phyloP scores from a whole-genome alignment of 2,888 invertebrate genomes.

The Drosophila bunnanda region DNA sequence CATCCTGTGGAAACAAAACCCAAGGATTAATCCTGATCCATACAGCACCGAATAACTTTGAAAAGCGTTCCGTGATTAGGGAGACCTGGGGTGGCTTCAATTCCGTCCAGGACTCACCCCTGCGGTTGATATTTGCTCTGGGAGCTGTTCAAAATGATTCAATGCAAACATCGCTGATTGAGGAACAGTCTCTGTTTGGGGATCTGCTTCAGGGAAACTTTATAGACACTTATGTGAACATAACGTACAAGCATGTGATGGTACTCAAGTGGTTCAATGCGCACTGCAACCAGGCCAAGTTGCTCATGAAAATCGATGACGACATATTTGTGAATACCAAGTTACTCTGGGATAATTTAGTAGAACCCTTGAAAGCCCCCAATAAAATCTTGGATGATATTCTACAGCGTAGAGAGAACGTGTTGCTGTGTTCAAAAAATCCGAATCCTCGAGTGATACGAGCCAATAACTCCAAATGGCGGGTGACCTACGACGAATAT shows the following conservation, averaged over 20 bases:
- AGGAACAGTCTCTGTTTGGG: conserved; percentile 24
- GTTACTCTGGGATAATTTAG: conserved; percentile 11
- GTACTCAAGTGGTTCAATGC: conserved; percentile 90
- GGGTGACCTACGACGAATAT: conserved; percentile 46
- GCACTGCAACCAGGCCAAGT: conserved; percentile 88
- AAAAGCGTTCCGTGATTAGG: conserved; percentile 48
- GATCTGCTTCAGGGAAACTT: conserved; percentile 92
- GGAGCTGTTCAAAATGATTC: conserved; percentile 16
- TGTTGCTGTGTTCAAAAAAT: conserved; percentile 30
- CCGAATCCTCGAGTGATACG: conserved; percentile 36
- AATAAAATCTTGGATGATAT: conserved; percentile 5
- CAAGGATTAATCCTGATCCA: conserved; percentile 42
- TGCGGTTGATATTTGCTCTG: conserved; percentile 44
- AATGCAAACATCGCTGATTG: conserved; percentile 13
- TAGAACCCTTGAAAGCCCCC: background rate
- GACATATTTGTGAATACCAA: conserved; percentile 50
- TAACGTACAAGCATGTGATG: conserved; percentile 93
- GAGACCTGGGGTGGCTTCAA: conserved; percentile 44
- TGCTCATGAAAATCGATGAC: conserved; percentile 88
- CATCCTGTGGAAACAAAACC: conserved; percentile 11
- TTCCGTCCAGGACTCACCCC: background rate
- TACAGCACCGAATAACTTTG: conserved; percentile 37
- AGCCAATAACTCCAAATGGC: conserved; percentile 51
- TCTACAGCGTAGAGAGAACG: conserved; percentile 1
- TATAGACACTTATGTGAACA: conserved; percentile 89